A percentile compares a stretch with the other conserved stretches of the same genome.
Evolutionary conservation across 2,113 vertebrate species (phyloP).

Genomic region (Phaethornis superciliosus): DNA sequence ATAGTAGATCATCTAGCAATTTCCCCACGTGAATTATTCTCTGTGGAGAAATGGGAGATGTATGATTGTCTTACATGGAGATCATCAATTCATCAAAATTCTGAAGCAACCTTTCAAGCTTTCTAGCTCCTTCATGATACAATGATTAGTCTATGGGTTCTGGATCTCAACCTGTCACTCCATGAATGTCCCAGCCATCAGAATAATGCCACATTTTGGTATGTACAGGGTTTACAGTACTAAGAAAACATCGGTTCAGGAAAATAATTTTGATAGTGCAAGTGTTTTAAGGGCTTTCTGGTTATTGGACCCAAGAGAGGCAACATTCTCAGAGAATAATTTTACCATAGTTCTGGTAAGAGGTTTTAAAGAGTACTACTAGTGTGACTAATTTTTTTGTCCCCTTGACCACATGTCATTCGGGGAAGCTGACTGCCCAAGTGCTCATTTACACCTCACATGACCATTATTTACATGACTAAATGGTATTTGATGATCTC

Average conservation of each 20-base stretch:
- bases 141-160: background rate
- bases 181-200: background rate
- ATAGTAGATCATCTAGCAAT: background rate
- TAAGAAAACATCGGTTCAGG: background rate
- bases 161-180: background rate
- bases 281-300: background rate
- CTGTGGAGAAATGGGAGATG: background rate
- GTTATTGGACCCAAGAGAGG: background rate
- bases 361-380: background rate
- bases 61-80: fast-evolving
- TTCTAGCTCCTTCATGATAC: background rate
- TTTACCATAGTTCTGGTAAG: background rate
- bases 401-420: background rate
- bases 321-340: background rate
- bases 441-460: background rate
- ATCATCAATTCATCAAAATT: background rate
- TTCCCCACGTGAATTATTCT: background rate
- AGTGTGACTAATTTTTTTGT: background rate
- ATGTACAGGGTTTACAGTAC: background rate
- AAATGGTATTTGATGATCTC: background rate
- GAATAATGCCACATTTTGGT: background rate
- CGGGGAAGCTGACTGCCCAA: background rate
- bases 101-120: background rate
- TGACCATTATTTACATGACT: background rate
- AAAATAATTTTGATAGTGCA: background rate